Base-by-base conservation (phyloP, 1,140 invertebrate species). In the Lepidurus packardi region DNA sequence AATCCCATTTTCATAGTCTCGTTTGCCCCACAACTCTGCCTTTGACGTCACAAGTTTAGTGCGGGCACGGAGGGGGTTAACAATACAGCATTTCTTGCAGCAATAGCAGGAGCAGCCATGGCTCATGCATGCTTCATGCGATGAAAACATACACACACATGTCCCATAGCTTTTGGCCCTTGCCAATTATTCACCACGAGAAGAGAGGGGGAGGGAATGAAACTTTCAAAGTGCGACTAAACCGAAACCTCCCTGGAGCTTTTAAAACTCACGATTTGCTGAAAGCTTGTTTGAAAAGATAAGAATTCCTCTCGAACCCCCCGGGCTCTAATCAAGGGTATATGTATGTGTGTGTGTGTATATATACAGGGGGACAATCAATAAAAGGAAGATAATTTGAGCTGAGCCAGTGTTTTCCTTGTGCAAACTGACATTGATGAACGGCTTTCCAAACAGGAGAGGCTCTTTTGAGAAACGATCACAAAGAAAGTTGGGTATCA, bases 321-420 rank as follows among this genome's bases (percentile, higher is more conserved):
- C 34, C 34, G 34, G 34, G 21, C 53, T 21, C 21, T 65, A 65
- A 65, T 65, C 8, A 65, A 65, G 53, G 53, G 53, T 65, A n/a
- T 65, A 21, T 65, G n/a, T 65, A 21, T n/a, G 21, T 65, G 21
- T 21, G 21, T 21, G 21, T 21, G 1, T 13, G 10, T 21, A 21
- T 13, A 21, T 4, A 65, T 4, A 65, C 0, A 65, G 21, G 53
- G 16, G 53, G 8, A 65, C 53, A 65, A 65, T 65, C 53, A 65
- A 65, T 65, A 65, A 21, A 16, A 21, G 53, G 53, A 65, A 21
- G 53, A 65, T 65, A 65, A 65, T 65, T 65, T 65, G 53, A 7
- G 53, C 53, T 65, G 53, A 65, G 53, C 10, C 21, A 65, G 53
- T 65, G 53, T 65, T 65, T 65, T 65, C 53, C 53, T 65, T 65